Evolutionary conservation across 2,888 invertebrate species (phyloP), one percentile per base, ranked within the genome.

Genomic region (Platynereis dumerilii): DNA sequence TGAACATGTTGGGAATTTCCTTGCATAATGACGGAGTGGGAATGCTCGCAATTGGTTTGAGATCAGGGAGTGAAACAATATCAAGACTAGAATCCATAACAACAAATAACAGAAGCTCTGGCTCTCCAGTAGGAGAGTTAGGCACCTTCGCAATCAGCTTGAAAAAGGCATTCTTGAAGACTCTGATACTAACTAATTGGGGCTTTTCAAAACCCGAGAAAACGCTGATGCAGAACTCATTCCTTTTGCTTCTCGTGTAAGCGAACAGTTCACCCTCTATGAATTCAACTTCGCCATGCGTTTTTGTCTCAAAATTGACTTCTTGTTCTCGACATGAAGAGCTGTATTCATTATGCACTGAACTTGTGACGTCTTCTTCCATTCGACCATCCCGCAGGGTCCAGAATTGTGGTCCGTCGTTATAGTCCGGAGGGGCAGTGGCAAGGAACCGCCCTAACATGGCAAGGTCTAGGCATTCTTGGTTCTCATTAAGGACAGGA

Each of bases 371-470:
- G n/a, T n/a, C 22, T 22, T 22, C 22, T n/a, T 48, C 22, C 20
- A 48, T 3, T 7, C 22, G 48, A 20, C 69, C 69, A 26, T 42
- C 22, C 0, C 54, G 53, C 10, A 69, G 56, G 22, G 26, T 24
- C 69, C 70, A 70, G 22, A 61, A 65, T 34, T 57, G 42, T 17
- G 69, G 69, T 1, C 66, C 65, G 1, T 58, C 26, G 22, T 34
- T 27, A 42, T n/a, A 12, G 10, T 48, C 22, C n/a, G n/a, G 48
- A 12, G 48, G 48, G 7, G 48, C 48, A 5, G 48, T 48, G 7
- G 22, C 22, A 5, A 48, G 7, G 22, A 20, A n/a, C 7, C 48
- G 7, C 7, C 48, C 48, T 12, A 22, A n/a, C 20, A 22, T 48
- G n/a, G 3, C 48, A 3, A 48, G 7, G 20, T 48, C 48, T 5